Evolutionary conservation across 2,888 invertebrate species (phyloP), one percentile per base, ranked within the genome.

Genomic region (Sussaba pulchella): DNA sequence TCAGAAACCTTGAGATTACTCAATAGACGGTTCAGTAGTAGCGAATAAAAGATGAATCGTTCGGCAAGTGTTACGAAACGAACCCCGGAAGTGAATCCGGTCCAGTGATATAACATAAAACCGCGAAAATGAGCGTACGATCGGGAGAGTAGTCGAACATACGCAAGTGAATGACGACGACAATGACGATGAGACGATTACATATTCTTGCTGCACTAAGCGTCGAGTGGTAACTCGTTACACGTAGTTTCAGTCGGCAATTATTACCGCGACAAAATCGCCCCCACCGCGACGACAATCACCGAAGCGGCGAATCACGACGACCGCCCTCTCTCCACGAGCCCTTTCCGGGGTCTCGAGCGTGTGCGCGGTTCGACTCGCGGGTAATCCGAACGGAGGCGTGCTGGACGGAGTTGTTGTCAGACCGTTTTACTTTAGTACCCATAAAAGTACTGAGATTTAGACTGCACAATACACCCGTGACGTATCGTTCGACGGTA

Each of bases 401-500:
- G 84, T 82, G 83, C 79, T 72, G 78, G 82, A 79, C 84, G 83
- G 85, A 87, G 88, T 90, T 91, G 90, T 90, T 91, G 91, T 91
- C 90, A 88, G 90, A 90, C 88, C 91, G 89, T 91, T 92, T 92
- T 91, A 92, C 91, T 92, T 92, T 91, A 92, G 89, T 90, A 88
- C 90, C 91, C 90, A 91, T 92, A 91, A 92, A 92, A 90, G 91
- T 89, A 90, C 91, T 87, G 90, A 91, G 91, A 91, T 91, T 91
- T 91, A 91, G 90, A 91, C 90, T 89, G 91, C 89, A 83, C 82
- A 91, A 89, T 91, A 90, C 88, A 87, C 85, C 87, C 88, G 88
- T 90, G 90, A 91, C 90, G 89, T 91, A 91, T 91, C 87, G 88
- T 85, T 31, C 31, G 6, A 31, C 84, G 80, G 71, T 78, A 74